phyloP scores from a whole-genome alignment of 2,888 invertebrate species.

The Spilosoma lubricipeda region DNA sequence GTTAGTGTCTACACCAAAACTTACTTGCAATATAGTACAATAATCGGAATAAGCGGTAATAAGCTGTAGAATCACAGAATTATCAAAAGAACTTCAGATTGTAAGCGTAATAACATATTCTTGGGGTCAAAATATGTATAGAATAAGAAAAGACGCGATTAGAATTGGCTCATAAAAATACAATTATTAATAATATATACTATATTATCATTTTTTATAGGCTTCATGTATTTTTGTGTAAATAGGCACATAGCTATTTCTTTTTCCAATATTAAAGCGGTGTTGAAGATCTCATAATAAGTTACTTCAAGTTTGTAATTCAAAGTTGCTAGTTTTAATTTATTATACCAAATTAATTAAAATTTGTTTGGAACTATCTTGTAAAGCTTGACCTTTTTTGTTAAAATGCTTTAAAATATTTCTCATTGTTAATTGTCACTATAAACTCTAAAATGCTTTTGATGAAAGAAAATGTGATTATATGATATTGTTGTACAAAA shows the following conservation, averaged over 20 bases:
- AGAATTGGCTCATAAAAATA: neutral
- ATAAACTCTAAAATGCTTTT: conserved; percentile 25
- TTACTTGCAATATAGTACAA: neutral
- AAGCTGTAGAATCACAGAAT: too few relatives aligned
- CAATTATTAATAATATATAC: neutral
- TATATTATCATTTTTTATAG: conserved; percentile 5
- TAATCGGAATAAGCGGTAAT: too few relatives aligned
- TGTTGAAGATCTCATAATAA: conserved; percentile 22
- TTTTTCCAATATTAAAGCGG: neutral
- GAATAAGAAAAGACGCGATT: neutral
- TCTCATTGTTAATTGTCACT: conserved; percentile 15
- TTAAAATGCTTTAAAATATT: conserved; percentile 20
- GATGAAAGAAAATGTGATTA: conserved; percentile 53
- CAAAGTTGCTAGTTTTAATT: conserved; percentile 28
- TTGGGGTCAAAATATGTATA: neutral
- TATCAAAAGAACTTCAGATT: neutral
- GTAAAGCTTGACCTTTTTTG: conserved; percentile 22
- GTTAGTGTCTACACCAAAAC: neutral
- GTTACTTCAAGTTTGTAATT: conserved; percentile 30
- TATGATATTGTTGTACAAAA: too few relatives aligned
- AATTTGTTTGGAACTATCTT: conserved; percentile 25
- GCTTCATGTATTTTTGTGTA: conserved; percentile 37
- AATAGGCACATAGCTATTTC: conserved; percentile 25
- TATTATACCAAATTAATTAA: conserved; percentile 32
- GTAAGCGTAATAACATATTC: neutral